Evolutionary conservation across 2,113 vertebrate genomes (phyloP).

Genomic region (Salvelinus sp.): DNA sequence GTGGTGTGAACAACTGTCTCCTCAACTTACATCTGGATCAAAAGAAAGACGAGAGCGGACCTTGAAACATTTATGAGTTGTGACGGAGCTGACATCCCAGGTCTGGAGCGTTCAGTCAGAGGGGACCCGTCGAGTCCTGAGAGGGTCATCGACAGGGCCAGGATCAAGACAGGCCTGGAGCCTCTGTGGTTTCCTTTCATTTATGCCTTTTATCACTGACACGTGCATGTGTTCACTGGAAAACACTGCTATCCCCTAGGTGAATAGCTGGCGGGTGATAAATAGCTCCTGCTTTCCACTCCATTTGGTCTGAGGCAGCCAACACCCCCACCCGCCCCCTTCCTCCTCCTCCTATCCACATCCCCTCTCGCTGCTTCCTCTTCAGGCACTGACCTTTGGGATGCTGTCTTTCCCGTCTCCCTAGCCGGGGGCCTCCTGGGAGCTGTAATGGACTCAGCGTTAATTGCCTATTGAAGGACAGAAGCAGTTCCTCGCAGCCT

Average conservation of each 20-base stretch:
- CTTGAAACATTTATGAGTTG: conserved; percentile 71
- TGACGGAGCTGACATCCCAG: conserved; percentile 61
- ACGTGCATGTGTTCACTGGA: conserved; percentile 39
- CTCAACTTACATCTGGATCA: conserved; percentile 52
- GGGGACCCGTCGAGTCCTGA: conserved; percentile 36
- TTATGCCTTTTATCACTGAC: conserved; percentile 55
- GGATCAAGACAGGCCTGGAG: conserved; percentile 35
- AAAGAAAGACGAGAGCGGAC: conserved; percentile 50
- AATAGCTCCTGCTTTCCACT: conserved; percentile 81
- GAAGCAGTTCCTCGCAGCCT: conserved; percentile 78
- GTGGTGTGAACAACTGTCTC: conserved; percentile 48
- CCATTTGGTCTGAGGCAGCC: conserved; percentile 68
- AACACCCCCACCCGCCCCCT: conserved; percentile 51
- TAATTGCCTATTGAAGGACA: conserved; percentile 89
- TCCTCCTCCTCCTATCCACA: conserved; percentile 30
- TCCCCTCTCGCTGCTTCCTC: conserved; percentile 68
- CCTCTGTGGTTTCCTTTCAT: conserved; percentile 45
- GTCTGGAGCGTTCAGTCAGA: conserved; percentile 53
- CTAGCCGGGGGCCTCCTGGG: conserved; percentile 68
- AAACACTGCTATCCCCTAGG: conserved; percentile 56
- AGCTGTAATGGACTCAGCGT: conserved; percentile 81
- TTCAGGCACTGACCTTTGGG: conserved; percentile 75
- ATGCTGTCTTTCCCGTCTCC: conserved; percentile 72
- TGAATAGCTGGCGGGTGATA: conserved; percentile 79
- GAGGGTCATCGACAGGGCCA: conserved; percentile 35